Percentiles rank a stretch among this genome's conserved stretches.
phyloP scores from a whole-genome alignment of 2,888 invertebrate genomes.

The Parnassius mnemosyne region DNA sequence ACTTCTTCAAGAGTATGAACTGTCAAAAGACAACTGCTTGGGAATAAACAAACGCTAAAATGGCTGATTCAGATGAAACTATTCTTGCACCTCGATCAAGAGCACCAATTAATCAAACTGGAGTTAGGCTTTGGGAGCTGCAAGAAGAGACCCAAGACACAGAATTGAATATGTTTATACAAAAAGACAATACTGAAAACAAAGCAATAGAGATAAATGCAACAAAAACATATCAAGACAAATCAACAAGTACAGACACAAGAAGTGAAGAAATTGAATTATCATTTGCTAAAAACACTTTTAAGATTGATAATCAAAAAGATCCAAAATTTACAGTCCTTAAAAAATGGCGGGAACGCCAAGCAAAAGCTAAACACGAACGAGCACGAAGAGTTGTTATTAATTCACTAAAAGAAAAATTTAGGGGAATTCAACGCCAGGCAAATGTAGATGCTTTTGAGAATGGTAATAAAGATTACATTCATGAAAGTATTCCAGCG shows the following conservation, averaged over 20 bases:
- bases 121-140: conserved; percentile 59
- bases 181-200: conserved; percentile 8
- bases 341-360: conserved; percentile 65
- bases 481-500: conserved; percentile 47
- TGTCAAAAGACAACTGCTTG: too few relatives aligned
- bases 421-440: conserved; percentile 40
- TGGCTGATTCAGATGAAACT: conserved; percentile 46
- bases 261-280: conserved; percentile 34
- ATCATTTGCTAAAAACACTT: conserved; percentile 25
- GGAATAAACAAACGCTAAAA: conserved; percentile 28
- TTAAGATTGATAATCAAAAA: conserved; percentile 36
- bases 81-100: conserved; percentile 60
- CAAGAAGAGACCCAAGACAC: conserved; percentile 37
- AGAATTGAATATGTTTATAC: conserved; percentile 32
- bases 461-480: conserved; percentile 48
- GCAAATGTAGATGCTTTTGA: conserved; percentile 43
- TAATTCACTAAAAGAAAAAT: conserved; percentile 71
- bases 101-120: conserved; percentile 57
- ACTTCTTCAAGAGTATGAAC: too few relatives aligned
- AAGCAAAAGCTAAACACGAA: conserved; percentile 59
- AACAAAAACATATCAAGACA: conserved; percentile 37
- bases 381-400: conserved; percentile 65
- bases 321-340: conserved; percentile 58
- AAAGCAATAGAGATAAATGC: conserved; percentile 7
- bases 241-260: conserved; percentile 43